Evolutionary conservation across 2,797 vertebrate species (phyloP), one percentile per base, ranked within the genome.

Genomic region (Pseudomugil tenellus): DNA sequence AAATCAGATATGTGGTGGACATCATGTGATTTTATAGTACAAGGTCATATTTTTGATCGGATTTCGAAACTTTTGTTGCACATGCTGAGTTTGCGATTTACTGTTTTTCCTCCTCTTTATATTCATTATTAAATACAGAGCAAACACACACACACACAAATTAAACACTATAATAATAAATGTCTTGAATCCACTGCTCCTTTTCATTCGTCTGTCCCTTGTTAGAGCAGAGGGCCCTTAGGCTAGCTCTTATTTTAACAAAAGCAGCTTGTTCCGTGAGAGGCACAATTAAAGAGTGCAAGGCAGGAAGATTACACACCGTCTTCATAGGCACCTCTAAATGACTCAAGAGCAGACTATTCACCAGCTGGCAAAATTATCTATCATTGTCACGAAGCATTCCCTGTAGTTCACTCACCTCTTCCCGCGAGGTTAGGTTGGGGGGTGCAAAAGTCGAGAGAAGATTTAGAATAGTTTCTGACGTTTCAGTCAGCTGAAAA

Each of bases 311-410:
- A 91, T 93, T 92, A 91, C 88, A 88, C 84, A 86, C 79, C 77
- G 71, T 43, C 83, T 94, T 94, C 91, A 92, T 84, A 81, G 87
- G 82, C 80, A 88, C 79, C 82, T 88, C 77, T 87, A 92, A 92
- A 90, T 93, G 91, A 93, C 86, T 93, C 90, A 92, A 84, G 79
- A 88, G 76, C 80, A 84, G 83, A 89, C 83, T 84, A 80, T 87
- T 87, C 87, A 83, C 71, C 89, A 91, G 87, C 89, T 92, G 87
- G 87, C 87, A 82, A 84, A 84, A 88, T 86, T 71, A 89, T 84
- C 85, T 79, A 85, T 66, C 72, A 89, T 74, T 87, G 84, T 89
- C 91, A 90, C 81, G 77, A 86, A 87, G 86, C 69, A 56, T 71
- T 17, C 17, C 53, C 56, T 21, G 52, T 39, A 68, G 57, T 0